Evolutionary conservation across 2,797 vertebrate species (phyloP), one percentile per base, ranked within the genome.

Genomic region (Astyanax mexicanus): DNA sequence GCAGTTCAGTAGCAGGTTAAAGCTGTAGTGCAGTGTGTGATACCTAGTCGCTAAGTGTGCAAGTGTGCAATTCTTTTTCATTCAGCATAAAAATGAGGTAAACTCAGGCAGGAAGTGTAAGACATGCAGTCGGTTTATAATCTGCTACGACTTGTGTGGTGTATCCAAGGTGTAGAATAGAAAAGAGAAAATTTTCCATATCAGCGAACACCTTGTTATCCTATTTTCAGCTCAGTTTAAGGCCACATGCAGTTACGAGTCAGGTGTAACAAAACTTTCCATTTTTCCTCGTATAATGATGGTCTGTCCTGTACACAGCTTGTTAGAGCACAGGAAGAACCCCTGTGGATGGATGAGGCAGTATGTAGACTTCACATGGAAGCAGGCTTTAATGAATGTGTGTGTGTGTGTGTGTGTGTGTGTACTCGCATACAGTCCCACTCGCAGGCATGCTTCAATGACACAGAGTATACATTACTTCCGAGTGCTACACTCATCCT

Each of bases 351-450:
- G 19, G 19, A 27, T 15, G 37, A 15, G 12, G 11, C 6, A 5
- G 29, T 32, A 25, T 42, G 52, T 6, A 64, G 38, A 15, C 40
- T 62, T 64, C 40, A 64, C 38, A 64, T 62, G 19, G 12, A 25
- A 44, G 37, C 40, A 42, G 42, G 13, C 19, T 23, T 25, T 64
- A 64, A 64, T 64, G 19, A 64, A 64, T 25, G 23, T 27, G 23
- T 54, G 45, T 49, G 45, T 17, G 44, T 47, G 44, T 47, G 44
- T 17, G 44, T 47, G 54, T 57, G 54, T 58, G 52, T 55, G 52
- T 12, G 32, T 35, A 55, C 38, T 29, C 52, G 58, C n/a, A 32
- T 27, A 32, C 25, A 21, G 9, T 37, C 29, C 55, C 15, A 35
- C 55, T 58, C 27, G 35, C 29, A 35, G 55, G n/a, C 55, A 35